Base-by-base conservation (phyloP, 2,797 vertebrate species). In the Myioborus melanocephalus region DNA sequence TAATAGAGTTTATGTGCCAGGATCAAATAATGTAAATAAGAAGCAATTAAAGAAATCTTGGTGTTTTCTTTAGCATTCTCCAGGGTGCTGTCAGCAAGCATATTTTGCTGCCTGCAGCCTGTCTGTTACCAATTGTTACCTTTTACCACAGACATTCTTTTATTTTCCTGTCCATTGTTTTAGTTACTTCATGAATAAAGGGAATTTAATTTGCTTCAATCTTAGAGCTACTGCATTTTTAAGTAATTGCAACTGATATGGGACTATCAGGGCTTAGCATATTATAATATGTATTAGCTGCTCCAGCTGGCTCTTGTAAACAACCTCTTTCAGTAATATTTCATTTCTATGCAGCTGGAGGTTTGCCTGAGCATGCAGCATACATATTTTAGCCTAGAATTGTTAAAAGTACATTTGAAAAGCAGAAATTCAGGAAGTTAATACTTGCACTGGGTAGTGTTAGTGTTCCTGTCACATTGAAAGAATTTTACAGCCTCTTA, bases 331-430 rank as follows among this genome's bases (percentile, higher is more conserved):
- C 69, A 85, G 81, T 93, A 92, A 93, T 95, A 89, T 89, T 95
- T 96, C 71, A 94, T 95, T 91, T 95, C 81, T 92, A 59, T 93
- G 94, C 89, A 94, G 81, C 87, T 92, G 71, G 81, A 96, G 75
- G 60, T 89, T 92, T 83, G 83, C 75, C 89, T 85, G 89, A 83
- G 81, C 72, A 52, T 75, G 71, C 89, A 95, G 72, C 78, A 55
- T 57, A 75, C 81, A 65, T 92, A 71, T 93, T 94, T 94, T 85
- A 89, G 50, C 75, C 53, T 72, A 30, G 20, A 87, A 92, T 35
- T 77, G 41, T 87, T 92, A 50, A 83, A 93, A 92, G 43, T 56
- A 71, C 28, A 9, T 87, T 75, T 89, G 59, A 87, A 93, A 90
- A 89, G 50, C 65, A 77, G 49, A 92, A 93, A 87, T 80, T 68